A percentile compares a stretch with the other conserved stretches of the same genome.
Conservation (phyloP, 2,888 invertebrate species). For the Athetis lepigone region DNA sequence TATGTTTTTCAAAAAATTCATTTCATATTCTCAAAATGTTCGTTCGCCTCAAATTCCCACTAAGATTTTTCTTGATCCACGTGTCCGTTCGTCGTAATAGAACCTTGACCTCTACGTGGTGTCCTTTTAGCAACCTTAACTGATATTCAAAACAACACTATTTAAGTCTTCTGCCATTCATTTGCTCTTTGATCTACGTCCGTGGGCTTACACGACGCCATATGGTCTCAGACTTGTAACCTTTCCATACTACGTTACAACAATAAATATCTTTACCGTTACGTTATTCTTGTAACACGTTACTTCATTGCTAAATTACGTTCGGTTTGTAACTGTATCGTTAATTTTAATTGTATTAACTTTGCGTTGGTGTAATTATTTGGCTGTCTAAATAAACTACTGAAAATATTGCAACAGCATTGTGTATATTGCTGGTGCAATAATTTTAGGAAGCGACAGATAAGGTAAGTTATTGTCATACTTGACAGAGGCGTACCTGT, state of each 20-base stretch:
- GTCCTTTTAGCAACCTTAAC: too few relatives aligned
- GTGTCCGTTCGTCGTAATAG: too few relatives aligned
- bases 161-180: conserved; percentile 28
- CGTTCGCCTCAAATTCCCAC: too few relatives aligned
- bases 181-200: conserved; percentile 28
- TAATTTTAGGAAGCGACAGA: conserved; percentile 10
- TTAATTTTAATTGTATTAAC: conserved; percentile 13
- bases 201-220: conserved; percentile 57
- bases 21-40: too few relatives aligned
- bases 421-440: background rate
- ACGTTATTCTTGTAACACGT: conserved; percentile 16
- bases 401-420: background rate
- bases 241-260: conserved; percentile 25
- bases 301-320: conserved; percentile 1
- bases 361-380: background rate
- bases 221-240: conserved; percentile 54
- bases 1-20: too few relatives aligned
- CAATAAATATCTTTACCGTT: conserved; percentile 24
- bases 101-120: background rate
- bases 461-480: background rate
- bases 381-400: conserved; percentile 3
- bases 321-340: conserved; percentile 12
- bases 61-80: too few relatives aligned
- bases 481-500: too few relatives aligned
- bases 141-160: background rate